Evolutionary conservation across 1,140 invertebrate genomes (phyloP).

Genomic region (Cydia amplana): DNA sequence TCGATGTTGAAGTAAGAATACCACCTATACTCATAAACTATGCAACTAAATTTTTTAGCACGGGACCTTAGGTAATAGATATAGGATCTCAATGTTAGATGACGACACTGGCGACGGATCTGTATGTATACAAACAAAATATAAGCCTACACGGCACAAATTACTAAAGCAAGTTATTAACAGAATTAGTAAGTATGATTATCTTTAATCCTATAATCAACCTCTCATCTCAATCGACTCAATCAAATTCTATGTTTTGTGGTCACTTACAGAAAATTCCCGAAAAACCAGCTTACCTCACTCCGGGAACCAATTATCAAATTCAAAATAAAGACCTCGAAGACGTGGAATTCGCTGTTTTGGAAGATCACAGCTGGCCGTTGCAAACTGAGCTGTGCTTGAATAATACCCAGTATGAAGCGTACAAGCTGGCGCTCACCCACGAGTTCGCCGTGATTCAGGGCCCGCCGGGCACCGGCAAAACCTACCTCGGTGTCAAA

Average conservation of each 20-base stretch:
- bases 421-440: slow-evolving; percentile 81
- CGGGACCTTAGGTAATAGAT: no score
- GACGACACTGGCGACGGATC: no score
- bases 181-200: no score
- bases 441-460: slow-evolving; percentile 88
- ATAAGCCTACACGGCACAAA: no score
- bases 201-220: no score
- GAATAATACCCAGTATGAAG: slow-evolving; percentile 81
- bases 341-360: slow-evolving; percentile 44
- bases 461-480: slow-evolving; percentile 90
- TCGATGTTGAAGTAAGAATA: slow-evolving; percentile 79
- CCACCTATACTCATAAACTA: slow-evolving; percentile 14
- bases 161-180: no score
- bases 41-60: background rate
- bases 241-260: slow-evolving; percentile 4
- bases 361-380: slow-evolving; percentile 69
- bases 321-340: slow-evolving; percentile 36
- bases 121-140: no score
- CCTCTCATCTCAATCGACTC: no score
- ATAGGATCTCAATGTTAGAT: no score
- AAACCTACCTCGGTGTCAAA: slow-evolving; percentile 88
- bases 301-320: background rate
- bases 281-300: slow-evolving; percentile 62
- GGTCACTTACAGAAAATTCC: slow-evolving; percentile 76
- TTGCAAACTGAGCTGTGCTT: slow-evolving; percentile 67